These are phyloP conservation scores for Chelon auratus DNA, from an alignment of 2,797 vertebrate genomes.

Conservation along the genomic window DNA sequence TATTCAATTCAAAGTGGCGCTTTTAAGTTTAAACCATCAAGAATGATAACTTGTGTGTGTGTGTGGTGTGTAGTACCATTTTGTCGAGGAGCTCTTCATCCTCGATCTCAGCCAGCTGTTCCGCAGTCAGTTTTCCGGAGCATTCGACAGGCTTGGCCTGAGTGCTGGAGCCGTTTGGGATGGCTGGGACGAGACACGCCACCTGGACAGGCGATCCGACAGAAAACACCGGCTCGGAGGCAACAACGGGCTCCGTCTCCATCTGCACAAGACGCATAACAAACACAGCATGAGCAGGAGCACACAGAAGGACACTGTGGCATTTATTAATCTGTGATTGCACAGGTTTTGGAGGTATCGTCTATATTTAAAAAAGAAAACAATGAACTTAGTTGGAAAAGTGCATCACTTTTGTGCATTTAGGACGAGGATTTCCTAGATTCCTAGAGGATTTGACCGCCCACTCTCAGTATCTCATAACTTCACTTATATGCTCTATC, in stretches of 20 bases:
- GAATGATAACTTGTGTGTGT: conserved; percentile 13
- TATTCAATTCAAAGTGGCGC: conserved; percentile 15
- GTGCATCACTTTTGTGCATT: neutral
- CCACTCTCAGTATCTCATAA: conserved; percentile 37
- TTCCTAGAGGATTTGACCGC: neutral
- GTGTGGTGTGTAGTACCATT: conserved; percentile 87
- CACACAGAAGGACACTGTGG: neutral
- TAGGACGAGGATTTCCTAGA: too few species aligned
- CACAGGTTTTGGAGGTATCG: neutral
- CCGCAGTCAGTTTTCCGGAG: conserved; percentile 80
- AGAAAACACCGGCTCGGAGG: conserved; percentile 77
- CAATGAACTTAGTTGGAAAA: conserved; percentile 36
- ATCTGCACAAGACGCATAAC: conserved; percentile 78
- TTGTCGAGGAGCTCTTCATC: conserved; percentile 95
- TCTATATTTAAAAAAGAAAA: conserved; percentile 4
- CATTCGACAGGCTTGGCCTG: conserved; percentile 71
- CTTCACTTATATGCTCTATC: conserved; percentile 47
- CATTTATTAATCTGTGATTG: conserved; percentile 4
- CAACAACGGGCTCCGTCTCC: conserved; percentile 82
- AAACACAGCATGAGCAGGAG: conserved; percentile 13
- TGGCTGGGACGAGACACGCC: conserved; percentile 59
- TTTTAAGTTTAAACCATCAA: conserved; percentile 39
- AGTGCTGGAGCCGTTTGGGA: conserved; percentile 84
- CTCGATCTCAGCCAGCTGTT: conserved; percentile 91
- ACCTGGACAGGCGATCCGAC: conserved; percentile 62